Base-by-base conservation (phyloP, 2,888 invertebrate genomes). In the Omphaloscelis lunosa region DNA sequence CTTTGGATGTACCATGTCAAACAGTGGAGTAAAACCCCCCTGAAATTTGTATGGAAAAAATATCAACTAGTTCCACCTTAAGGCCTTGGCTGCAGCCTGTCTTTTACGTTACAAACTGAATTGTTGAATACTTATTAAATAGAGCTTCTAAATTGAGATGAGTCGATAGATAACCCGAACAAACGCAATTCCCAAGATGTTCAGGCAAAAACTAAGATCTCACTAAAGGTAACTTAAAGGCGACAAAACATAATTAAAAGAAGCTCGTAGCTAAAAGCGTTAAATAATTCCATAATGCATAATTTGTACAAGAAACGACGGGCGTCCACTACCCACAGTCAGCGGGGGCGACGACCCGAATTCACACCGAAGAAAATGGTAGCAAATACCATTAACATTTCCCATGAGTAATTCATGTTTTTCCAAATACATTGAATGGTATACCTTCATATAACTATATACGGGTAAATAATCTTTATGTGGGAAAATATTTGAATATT, bases 371-470 rank as follows among this genome's bases (percentile, higher is more conserved):
- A 91, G 91, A 91, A 78, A 91, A 92, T 90, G 88, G 90, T 90
- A 91, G 88, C 91, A 91, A 91, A 92, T 89, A 90, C 74, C 88
- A 93, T 93, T 93, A 93, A 87, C 92, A 93, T 93, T 91, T 89
- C 82, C 86, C 84, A 93, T 93, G 93, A 90, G 90, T 93, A 92
- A 93, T 93, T 93, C 93, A 93, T 93, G 85, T 83, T 89, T 90
- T 90, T 91, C 90, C 90, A 90, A 92, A 93, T 90, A 93, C 88
- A 88, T 80, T 79, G 75, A 86, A 85, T 81, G 72, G 51, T 83
- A 79, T 77, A 66, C 71, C 66, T 66, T 73, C 76, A 48, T 83
- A 83, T 70, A 74, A 80, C 62, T 80, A 70, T 80, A 70, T 72
- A 75, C 51, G 51, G 66, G 65, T 72, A 78, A 79, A 82, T 80